phyloP scores from a whole-genome alignment of 2,888 invertebrate species.

The Sesia apiformis region DNA sequence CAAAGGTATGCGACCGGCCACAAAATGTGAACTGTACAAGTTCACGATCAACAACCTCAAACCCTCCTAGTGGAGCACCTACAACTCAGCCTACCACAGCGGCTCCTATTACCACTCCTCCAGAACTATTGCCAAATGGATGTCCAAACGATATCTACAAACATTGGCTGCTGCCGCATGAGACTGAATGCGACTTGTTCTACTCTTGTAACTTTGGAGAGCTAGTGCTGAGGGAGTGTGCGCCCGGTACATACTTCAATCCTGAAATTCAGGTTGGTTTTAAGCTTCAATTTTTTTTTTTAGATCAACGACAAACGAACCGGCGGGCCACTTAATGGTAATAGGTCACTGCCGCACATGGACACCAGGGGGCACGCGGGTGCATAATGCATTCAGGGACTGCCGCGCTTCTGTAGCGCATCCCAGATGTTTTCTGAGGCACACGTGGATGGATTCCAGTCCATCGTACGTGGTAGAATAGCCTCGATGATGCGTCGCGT shows the following conservation, averaged over 20 bases:
- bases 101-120: no score
- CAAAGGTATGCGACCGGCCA: not conserved
- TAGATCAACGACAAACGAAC: no score
- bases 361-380: not conserved
- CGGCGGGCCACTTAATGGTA: no score
- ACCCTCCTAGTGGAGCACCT: no score
- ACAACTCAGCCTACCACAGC: no score
- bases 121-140: conserved; percentile 19
- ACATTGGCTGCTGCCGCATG: conserved; percentile 26
- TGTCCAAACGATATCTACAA: conserved; percentile 26
- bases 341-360: no score
- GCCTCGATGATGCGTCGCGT: no score
- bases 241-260: conserved; percentile 19
- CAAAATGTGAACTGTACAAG: not conserved
- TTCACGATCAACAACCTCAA: not conserved
- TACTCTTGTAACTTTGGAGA: conserved; percentile 30
- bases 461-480: no score
- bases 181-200: conserved; percentile 24
- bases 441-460: no score
- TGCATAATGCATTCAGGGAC: not conserved
- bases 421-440: no score
- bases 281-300: not conserved
- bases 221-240: conserved; percentile 17
- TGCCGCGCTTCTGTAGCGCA: no score
- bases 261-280: conserved; percentile 15